Conservation (phyloP, 2,888 invertebrate species). For the Ophion ellenae region DNA sequence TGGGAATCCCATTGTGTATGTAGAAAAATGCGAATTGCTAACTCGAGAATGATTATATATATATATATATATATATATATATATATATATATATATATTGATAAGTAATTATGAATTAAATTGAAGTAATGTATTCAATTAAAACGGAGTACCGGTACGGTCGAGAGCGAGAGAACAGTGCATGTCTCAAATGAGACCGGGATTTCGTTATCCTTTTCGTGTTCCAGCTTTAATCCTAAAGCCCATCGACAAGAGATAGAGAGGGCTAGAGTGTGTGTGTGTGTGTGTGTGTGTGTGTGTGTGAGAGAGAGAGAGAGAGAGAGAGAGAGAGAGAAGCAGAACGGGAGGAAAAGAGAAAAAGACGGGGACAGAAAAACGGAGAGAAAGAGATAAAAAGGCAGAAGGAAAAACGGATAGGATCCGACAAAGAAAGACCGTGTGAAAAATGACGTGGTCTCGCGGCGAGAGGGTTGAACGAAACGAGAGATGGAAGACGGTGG, state of each 20-base stretch:
- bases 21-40: neutral
- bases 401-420: constrained; percentile 1
- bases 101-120: neutral
- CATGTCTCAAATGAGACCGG: constrained; percentile 6
- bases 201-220: constrained; percentile 45
- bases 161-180: neutral
- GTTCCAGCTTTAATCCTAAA: constrained; percentile 47
- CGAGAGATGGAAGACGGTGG: constrained; percentile 23
- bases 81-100: neutral
- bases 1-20: neutral
- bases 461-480: constrained; percentile 19
- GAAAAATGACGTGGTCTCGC: constrained; percentile 24
- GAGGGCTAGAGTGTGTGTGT: neutral
- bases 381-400: constrained; percentile 3
- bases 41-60: neutral
- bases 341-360: constrained; percentile 7
- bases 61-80: neutral
- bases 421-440: constrained; percentile 10
- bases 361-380: neutral
- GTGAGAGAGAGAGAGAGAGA: neutral
- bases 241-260: constrained; percentile 52
- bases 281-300: too few relatives aligned
- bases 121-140: neutral
- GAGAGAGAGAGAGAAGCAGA: neutral
- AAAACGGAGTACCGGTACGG: neutral